phyloP scores from a whole-genome alignment of 2,113 vertebrate genomes.

The Noctilio leporinus region DNA sequence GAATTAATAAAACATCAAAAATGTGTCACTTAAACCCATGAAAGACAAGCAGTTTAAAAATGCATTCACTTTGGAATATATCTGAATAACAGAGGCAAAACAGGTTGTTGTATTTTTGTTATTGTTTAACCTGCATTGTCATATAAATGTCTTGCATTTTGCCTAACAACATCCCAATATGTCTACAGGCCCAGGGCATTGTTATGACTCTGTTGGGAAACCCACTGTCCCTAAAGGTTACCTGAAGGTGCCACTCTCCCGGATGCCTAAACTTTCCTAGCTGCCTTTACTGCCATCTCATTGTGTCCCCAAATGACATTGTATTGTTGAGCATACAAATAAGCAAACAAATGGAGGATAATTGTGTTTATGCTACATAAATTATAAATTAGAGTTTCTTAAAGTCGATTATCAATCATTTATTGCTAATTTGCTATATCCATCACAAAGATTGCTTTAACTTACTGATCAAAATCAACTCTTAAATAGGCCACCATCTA shows the following conservation, averaged over 20 bases:
- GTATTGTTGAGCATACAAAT: not conserved
- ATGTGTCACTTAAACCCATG: not conserved
- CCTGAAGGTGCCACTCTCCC: not conserved
- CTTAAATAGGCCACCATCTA: not conserved
- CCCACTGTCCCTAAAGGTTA: not conserved
- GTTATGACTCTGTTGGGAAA: not conserved
- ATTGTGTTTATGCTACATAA: not conserved
- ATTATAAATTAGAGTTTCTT: constrained; percentile 26
- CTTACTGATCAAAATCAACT: not conserved
- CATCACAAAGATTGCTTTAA: not conserved
- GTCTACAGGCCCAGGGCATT: not conserved
- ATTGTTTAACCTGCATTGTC: not conserved
- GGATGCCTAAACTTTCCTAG: not conserved
- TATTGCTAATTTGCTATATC: not conserved
- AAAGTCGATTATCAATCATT: not conserved
- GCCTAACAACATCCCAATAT: not conserved
- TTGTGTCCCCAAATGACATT: not conserved
- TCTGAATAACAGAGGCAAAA: not conserved
- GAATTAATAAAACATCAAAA: constrained; percentile 18
- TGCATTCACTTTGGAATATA: not conserved
- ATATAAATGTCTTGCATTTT: not conserved
- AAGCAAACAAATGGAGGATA: not conserved
- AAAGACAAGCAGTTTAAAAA: not conserved
- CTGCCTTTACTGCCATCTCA: not conserved
- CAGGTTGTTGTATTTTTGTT: not conserved